These are phyloP conservation scores for Philopotamus ludificatus DNA, from an alignment of 1,140 invertebrate genomes.

Conservation along the genomic window DNA sequence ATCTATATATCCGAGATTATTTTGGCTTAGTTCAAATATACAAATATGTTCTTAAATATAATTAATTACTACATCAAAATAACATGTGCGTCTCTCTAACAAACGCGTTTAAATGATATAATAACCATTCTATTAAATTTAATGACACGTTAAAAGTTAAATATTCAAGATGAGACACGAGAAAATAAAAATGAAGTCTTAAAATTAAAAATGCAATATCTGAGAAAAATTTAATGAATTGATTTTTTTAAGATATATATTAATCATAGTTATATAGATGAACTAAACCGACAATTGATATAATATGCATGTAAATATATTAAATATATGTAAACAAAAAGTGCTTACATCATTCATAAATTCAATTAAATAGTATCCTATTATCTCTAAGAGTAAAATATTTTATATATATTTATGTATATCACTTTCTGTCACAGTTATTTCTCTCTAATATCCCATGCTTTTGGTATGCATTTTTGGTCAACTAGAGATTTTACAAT, in stretches of 20 bases:
- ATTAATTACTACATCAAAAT: no score
- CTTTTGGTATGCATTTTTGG: constrained; percentile 27
- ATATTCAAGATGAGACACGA: no score
- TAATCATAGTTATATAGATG: constrained; percentile 11
- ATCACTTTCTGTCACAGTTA: constrained; percentile 42
- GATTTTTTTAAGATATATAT: no score
- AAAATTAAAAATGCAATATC: no score
- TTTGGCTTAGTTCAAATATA: constrained; percentile 34
- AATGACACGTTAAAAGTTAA: no score
- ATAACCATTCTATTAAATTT: no score
- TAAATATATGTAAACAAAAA: constrained; percentile 17
- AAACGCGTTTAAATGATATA: no score
- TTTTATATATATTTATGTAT: constrained; percentile 37
- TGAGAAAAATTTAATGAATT: no score
- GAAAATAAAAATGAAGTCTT: no score
- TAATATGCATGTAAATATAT: constrained; percentile 29
- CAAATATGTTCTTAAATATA: constrained; percentile 4
- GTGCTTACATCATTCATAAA: constrained; percentile 39
- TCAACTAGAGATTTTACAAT: constrained; percentile 36
- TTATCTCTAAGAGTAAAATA: constrained; percentile 41
- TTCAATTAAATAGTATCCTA: constrained; percentile 41
- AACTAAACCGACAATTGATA: constrained; percentile 31
- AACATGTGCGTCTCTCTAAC: no score
- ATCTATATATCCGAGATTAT: constrained; percentile 37
- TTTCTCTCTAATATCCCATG: constrained; percentile 35